These are phyloP conservation scores for Cebidichthys violaceus DNA, from an alignment of 2,113 vertebrate species.

Conservation along the genomic window DNA sequence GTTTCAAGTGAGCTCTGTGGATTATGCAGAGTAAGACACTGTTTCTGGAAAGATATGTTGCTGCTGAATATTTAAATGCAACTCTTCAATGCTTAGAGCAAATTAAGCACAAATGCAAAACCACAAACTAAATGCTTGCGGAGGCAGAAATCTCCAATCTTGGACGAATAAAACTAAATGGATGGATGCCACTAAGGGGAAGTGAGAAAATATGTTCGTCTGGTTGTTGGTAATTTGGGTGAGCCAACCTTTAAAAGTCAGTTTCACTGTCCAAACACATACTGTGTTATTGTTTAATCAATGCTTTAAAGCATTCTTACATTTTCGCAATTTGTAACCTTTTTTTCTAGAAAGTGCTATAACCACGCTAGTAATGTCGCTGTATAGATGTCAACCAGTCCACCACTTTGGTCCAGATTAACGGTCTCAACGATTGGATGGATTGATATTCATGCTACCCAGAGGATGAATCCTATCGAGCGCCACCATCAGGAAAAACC, in stretches of 20 bases:
- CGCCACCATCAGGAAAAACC: background rate
- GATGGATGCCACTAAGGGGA: background rate
- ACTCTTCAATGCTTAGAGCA: slow-evolving; percentile 11
- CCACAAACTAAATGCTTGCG: background rate
- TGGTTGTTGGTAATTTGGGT: background rate
- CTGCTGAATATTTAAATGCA: slow-evolving; percentile 14
- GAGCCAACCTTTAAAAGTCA: background rate
- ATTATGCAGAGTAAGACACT: slow-evolving; percentile 13
- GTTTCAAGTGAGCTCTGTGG: background rate
- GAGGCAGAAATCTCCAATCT: background rate
- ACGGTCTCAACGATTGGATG: too few species aligned
- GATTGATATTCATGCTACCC: too few species aligned
- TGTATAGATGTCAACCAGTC: background rate
- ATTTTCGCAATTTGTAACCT: background rate
- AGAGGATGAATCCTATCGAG: background rate
- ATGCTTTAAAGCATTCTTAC: background rate
- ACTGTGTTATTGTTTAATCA: background rate
- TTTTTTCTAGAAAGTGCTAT: background rate
- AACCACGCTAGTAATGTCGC: background rate
- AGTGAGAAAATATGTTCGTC: background rate
- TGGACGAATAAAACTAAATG: background rate
- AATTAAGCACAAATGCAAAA: slow-evolving; percentile 15
- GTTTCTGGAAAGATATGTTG: slow-evolving; percentile 15
- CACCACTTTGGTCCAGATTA: too few species aligned
- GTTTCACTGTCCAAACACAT: background rate